Evolutionary conservation across 2,888 invertebrate species (phyloP).

Genomic region (Allygus modestus): DNA sequence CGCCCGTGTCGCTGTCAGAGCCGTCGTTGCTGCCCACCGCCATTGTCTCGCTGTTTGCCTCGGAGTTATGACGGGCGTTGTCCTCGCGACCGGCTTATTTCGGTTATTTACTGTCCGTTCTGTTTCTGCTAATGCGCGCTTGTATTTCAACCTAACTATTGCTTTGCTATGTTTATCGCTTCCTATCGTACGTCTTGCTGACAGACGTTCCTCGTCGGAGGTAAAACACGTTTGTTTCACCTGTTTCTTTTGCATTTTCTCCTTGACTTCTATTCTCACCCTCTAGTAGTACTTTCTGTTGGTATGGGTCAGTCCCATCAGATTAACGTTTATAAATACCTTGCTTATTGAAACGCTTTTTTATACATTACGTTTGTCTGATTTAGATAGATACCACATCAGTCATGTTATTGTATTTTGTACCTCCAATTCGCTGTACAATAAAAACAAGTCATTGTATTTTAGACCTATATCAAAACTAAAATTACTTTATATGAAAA

Average conservation of each 20-base stretch:
- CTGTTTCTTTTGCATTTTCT: neutral
- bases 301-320: too few relatives aligned
- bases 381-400: too few relatives aligned
- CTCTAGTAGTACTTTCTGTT: too few relatives aligned
- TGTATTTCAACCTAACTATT: constrained; percentile 47
- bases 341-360: too few relatives aligned
- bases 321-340: too few relatives aligned
- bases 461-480: too few relatives aligned
- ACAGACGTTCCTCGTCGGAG: constrained; percentile 6
- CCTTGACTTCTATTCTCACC: too few relatives aligned
- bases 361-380: too few relatives aligned
- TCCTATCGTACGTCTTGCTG: constrained; percentile 39
- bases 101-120: constrained; percentile 46
- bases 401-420: too few relatives aligned
- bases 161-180: constrained; percentile 42
- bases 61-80: constrained; percentile 53
- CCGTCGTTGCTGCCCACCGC: constrained; percentile 26
- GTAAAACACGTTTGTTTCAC: neutral
- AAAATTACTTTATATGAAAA: too few relatives aligned
- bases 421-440: too few relatives aligned
- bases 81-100: constrained; percentile 14
- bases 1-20: neutral
- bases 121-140: constrained; percentile 47
- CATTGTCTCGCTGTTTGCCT: constrained; percentile 40
- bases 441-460: too few relatives aligned